Conservation (phyloP, 2,113 vertebrate genomes). For the Theristicus caerulescens region DNA sequence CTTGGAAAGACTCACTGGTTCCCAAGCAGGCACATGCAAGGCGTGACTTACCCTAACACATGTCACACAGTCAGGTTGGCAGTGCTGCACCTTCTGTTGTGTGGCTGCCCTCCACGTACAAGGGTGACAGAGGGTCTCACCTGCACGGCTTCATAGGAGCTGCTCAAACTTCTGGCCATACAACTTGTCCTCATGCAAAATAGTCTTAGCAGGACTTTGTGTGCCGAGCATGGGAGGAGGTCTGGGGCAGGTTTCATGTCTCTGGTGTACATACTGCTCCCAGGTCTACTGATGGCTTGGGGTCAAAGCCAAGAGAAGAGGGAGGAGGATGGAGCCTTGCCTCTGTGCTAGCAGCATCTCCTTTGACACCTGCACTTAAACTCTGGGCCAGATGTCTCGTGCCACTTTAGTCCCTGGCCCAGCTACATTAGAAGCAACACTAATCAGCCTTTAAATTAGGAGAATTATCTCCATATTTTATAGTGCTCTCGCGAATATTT, state of each 20-base stretch:
- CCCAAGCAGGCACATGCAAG: rapidly evolving
- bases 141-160: rapidly evolving
- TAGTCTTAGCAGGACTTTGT: not conserved
- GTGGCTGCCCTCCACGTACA: rapidly evolving
- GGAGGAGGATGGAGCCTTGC: not conserved
- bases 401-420: not conserved
- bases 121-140: not conserved
- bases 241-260: not conserved
- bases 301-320: not conserved
- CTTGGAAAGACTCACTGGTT: not conserved
- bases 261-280: rapidly evolving
- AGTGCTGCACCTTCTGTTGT: too few species aligned
- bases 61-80: rapidly evolving
- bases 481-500: not conserved
- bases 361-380: not conserved
- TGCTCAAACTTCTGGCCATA: not conserved
- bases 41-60: not conserved
- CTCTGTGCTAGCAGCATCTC: not conserved
- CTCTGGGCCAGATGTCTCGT: not conserved
- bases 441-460: constrained; percentile 27
- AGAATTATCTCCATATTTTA: not conserved
- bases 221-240: not conserved
- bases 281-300: not conserved
- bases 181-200: not conserved
- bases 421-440: not conserved